A percentile compares a stretch with the other conserved stretches of the same genome.
phyloP scores from a whole-genome alignment of 2,888 invertebrate genomes.

The Cybosia mesomella region DNA sequence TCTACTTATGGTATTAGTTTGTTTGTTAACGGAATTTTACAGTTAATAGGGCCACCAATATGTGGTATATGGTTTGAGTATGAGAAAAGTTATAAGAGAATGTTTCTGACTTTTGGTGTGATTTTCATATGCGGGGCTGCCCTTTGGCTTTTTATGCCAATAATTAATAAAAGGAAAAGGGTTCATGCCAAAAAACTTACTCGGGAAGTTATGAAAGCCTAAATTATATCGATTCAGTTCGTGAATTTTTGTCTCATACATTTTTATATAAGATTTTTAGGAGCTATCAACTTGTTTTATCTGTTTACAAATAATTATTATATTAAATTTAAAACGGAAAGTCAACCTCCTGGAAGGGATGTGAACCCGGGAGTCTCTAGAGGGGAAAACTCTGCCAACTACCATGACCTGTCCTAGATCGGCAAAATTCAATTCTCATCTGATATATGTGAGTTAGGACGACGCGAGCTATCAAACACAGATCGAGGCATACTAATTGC shows the following conservation, averaged over 20 bases:
- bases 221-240: conserved; percentile 11
- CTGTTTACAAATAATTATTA: background rate
- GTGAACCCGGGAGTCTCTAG: background rate
- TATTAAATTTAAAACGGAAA: background rate
- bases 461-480: too few relatives aligned
- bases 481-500: too few relatives aligned
- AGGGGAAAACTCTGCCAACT: background rate
- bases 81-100: conserved; percentile 88
- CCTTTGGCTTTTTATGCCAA: conserved; percentile 92
- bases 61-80: conserved; percentile 91
- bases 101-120: conserved; percentile 92
- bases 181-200: conserved; percentile 45
- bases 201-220: conserved; percentile 43
- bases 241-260: background rate
- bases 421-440: background rate
- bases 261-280: background rate
- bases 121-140: conserved; percentile 91
- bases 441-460: too few relatives aligned
- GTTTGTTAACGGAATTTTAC: conserved; percentile 94
- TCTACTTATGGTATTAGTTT: conserved; percentile 95
- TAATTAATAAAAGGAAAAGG: conserved; percentile 84
- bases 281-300: conserved; percentile 7
- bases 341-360: background rate
- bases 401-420: background rate
- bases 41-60: conserved; percentile 93